Base-by-base conservation (phyloP, 2,888 invertebrate species). In the Timema podura region DNA sequence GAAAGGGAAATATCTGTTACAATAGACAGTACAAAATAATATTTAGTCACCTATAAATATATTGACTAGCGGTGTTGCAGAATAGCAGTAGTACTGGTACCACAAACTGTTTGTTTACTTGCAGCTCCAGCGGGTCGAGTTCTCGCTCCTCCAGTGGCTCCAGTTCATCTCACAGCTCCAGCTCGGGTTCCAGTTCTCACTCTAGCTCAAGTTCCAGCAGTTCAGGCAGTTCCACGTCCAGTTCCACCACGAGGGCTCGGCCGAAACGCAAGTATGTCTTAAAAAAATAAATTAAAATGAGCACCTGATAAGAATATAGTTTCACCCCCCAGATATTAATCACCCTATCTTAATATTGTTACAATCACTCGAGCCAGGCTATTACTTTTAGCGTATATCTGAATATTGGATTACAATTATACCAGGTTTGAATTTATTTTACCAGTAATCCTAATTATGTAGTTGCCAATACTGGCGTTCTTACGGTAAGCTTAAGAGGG, bases 121-220 rank as follows among this genome's bases (percentile, higher is more conserved):
- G 64, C 15, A 77, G 75, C 59, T 77, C 93, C 30, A 92, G 92
- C 9, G 91, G 89, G 71, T 92, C 91, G 79, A 92, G 91, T 77
- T 92, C 93, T 2, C 80, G 79, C 8, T 83, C 83, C 1, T 79
- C 79, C 3, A 78, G 79, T 73, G 77, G 77, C 47, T 83, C 84
- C 0, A 83, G 84, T 72, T 83, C 83, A 0, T 83, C 83, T 48
- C 82, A 82, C 70, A 82, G 83, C 68, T 83, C 83, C 16, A 83
- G 83, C 70, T 84, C 85, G 0, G 80, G 83, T 13, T 93, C 95
- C 0, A 88, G 90, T 72, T 91, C 89, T 0, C 87, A 89, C 13
- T 92, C 93, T 0, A 88, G 89, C 68, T 93, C 91, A 9, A 89
- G 89, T 0, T 94, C 91, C 0, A 92, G 91, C 78, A 91, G 91